These are phyloP conservation scores for Geotrypetes seraphini DNA, from an alignment of 2,797 vertebrate species.

Conservation along the genomic window DNA sequence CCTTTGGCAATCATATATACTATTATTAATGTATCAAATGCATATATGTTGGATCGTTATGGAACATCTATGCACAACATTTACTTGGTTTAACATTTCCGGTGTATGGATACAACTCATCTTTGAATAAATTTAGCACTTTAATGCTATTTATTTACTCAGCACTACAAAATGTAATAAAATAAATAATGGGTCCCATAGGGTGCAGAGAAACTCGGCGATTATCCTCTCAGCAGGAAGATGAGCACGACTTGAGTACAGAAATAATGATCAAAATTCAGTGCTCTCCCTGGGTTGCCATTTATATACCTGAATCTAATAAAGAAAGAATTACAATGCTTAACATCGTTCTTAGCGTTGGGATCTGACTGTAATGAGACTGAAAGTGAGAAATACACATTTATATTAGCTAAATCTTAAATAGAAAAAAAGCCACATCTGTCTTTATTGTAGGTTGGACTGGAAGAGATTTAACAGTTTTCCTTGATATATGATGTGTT, in stretches of 20 bases:
- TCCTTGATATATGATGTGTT: no score
- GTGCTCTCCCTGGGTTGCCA: slow-evolving; percentile 27
- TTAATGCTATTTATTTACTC: slow-evolving; percentile 53
- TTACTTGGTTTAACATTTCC: slow-evolving; percentile 26
- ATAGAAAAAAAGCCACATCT: slow-evolving; percentile 1
- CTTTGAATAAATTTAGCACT: slow-evolving; percentile 41
- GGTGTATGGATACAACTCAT: slow-evolving; percentile 14
- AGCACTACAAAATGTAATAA: slow-evolving; percentile 34
- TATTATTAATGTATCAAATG: no score
- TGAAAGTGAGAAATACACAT: background rate
- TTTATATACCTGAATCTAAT: slow-evolving; percentile 40
- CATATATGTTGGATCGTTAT: slow-evolving; percentile 27
- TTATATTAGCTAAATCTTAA: background rate
- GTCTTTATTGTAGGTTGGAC: rapidly evolving
- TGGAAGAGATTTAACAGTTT: rapidly evolving
- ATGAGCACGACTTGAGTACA: slow-evolving; percentile 26
- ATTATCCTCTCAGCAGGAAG: slow-evolving; percentile 45
- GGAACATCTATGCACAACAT: slow-evolving; percentile 28
- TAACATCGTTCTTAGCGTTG: slow-evolving; percentile 12
- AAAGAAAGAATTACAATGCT: slow-evolving; percentile 36
- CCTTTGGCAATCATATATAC: no score
- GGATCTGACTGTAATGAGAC: slow-evolving; percentile 14
- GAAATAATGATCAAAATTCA: slow-evolving; percentile 49
- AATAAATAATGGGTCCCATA: slow-evolving; percentile 45
- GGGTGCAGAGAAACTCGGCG: slow-evolving; percentile 22